Base-by-base conservation (phyloP, 2,797 vertebrate species). In the Leucoraja ocellata region DNA sequence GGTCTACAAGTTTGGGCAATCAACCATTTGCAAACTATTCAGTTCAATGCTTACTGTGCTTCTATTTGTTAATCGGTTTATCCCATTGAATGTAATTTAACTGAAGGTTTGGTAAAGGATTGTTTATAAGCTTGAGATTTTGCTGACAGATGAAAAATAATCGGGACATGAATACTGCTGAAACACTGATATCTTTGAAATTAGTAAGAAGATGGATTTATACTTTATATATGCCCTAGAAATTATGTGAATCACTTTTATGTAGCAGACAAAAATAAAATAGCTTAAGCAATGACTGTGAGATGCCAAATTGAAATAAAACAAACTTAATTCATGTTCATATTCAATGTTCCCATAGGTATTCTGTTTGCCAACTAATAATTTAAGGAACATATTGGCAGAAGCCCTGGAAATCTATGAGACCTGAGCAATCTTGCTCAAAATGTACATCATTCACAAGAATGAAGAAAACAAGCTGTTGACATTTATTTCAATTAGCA, bases 311-410 rank as follows among this genome's bases (percentile, higher is more conserved):
- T 88, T 88, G 6, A 88, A 88, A 68, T 36, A 36, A 36, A 74
- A 36, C 36, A 68, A 88, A 32, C n/a, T 88, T 36, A n/a, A 88
- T 63, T 88, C n/a, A 68, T 88, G n/a, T 36, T 88, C 63, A 18
- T n/a, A 65, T 88, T 36, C 61, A 88, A 16, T 54, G 39, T n/a
- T 92, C 71, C 71, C 71, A 25, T 58, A 58, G 68, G n/a, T 25
- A 39, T 91, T 91, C 36, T 92, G 23, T 76, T 76, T 25, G 25
- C 71, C 71, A 74, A 13, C 9, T 54, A 92, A 71, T 54, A 39
- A 76, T 54, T 92, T 76, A 54, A 76, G 71, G 90, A 73, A 28
- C 23, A 54, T 39, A 58, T 92, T 92, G 90, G 90, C 71, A 92
- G 39, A 39, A 76, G 11, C 46, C 21, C 90, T 54, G 5, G 90